A percentile compares a stretch with the other conserved stretches of the same genome.
Evolutionary conservation across 2,888 invertebrate species (phyloP).

Genomic region (Sympetrum striolatum): DNA sequence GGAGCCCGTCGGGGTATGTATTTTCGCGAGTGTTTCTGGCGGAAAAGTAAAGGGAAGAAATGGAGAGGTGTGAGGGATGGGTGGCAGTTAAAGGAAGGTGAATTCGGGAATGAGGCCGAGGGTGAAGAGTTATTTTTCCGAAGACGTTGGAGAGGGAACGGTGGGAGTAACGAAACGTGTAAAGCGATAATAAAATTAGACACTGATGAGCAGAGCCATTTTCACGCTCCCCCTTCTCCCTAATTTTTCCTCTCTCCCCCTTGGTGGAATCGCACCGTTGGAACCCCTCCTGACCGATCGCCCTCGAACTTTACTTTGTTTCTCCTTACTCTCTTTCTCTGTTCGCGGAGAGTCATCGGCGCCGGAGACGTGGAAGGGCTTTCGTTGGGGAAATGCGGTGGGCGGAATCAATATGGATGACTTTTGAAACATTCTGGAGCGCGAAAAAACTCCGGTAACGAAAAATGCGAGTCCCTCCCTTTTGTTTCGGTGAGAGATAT

Average conservation of each 20-base stretch:
- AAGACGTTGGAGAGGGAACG: not conserved
- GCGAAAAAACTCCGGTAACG: not conserved
- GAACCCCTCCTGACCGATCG: not conserved
- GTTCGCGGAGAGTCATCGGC: not conserved
- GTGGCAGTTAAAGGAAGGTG: not conserved
- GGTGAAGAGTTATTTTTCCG: not conserved
- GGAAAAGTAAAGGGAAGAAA: too few species aligned
- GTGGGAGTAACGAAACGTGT: slow-evolving; percentile 36
- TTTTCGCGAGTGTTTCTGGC: not conserved
- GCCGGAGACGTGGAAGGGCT: not conserved
- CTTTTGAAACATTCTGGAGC: not conserved
- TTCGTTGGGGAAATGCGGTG: not conserved
- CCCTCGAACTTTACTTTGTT: not conserved
- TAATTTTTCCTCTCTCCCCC: not conserved
- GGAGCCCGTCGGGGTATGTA: not conserved
- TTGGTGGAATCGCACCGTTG: not conserved
- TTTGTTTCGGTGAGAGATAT: not conserved
- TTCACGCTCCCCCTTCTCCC: not conserved
- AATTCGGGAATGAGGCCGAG: not conserved
- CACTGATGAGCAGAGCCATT: slow-evolving; percentile 37
- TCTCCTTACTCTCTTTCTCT: not conserved
- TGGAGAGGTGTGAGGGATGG: not conserved
- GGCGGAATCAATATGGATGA: slow-evolving; percentile 22
- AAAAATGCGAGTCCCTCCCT: not conserved
- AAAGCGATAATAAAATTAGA: slow-evolving; percentile 41